Percentiles rank a stretch among this genome's conserved stretches.
Conservation (phyloP, 2,797 vertebrate genomes). For the Myioborus melanocephalus region DNA sequence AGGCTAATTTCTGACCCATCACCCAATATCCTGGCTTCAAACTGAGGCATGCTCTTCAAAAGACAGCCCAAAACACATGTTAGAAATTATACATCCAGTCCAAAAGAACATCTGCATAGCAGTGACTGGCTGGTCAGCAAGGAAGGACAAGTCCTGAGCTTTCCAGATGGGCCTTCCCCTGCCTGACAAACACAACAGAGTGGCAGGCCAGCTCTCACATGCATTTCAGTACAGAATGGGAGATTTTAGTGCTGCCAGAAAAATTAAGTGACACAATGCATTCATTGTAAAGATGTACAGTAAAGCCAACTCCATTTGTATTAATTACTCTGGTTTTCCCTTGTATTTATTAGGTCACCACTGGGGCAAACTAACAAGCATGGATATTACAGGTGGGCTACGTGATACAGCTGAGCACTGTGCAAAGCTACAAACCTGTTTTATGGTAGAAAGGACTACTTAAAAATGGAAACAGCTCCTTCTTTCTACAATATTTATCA, state of each 20-base stretch:
- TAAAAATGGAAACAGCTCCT: not conserved
- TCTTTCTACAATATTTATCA: not conserved
- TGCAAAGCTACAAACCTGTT: not conserved
- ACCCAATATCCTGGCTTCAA: not conserved
- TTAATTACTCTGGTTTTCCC: not conserved
- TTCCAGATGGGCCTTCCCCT: not conserved
- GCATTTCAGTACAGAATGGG: not conserved
- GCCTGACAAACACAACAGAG: not conserved
- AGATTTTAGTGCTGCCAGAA: not conserved
- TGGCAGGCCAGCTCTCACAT: fast-evolving
- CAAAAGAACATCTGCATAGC: not conserved
- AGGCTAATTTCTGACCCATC: not conserved
- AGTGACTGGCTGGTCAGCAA: not conserved
- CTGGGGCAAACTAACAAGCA: not conserved
- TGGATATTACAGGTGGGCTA: not conserved
- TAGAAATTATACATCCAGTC: not conserved
- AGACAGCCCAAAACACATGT: not conserved
- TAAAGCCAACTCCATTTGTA: not conserved
- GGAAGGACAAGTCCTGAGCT: not conserved
- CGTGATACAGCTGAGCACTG: fast-evolving
- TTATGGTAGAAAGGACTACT: not conserved
- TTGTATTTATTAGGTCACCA: not conserved
- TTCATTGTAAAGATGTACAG: not conserved
- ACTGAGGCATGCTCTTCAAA: not conserved
- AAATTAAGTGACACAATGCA: not conserved